Conservation (phyloP, 1,140 invertebrate genomes). For the Arion vulgaris region DNA sequence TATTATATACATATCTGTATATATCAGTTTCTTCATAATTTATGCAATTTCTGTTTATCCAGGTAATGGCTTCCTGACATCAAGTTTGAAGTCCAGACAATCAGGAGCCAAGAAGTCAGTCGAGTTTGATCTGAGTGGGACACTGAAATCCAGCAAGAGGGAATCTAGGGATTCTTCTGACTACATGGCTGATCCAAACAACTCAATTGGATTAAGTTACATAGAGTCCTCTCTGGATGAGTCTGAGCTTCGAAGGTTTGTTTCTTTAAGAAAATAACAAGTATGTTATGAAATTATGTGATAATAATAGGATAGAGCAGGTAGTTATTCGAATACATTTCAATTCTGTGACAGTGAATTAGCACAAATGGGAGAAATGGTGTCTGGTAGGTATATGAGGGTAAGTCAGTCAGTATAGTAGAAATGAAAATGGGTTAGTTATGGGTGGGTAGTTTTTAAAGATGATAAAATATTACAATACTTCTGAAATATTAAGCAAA, state of each 20-base stretch:
- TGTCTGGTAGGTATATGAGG: no score
- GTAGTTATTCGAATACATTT: neutral
- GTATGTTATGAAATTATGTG: neutral
- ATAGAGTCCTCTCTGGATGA: constrained; percentile 52
- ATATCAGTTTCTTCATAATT: no score
- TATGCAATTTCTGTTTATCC: no score
- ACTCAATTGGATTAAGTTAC: constrained; percentile 57
- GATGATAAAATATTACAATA: no score
- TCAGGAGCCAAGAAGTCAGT: constrained; percentile 48
- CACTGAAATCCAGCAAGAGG: constrained; percentile 24
- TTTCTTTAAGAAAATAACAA: neutral
- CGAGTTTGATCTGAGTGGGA: constrained; percentile 52
- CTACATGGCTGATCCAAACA: constrained; percentile 28
- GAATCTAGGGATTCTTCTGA: constrained; percentile 19
- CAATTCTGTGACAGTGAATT: no score
- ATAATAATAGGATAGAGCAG: neutral
- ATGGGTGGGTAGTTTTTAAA: no score
- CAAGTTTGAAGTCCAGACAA: constrained; percentile 41
- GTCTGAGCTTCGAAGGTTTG: constrained; percentile 31
- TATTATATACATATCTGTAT: no score
- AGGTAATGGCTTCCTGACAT: constrained; percentile 21
- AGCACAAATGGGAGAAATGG: no score
- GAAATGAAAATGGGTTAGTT: no score
- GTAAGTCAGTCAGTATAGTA: no score
- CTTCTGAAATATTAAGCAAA: no score